These are phyloP conservation scores for Rhingia rostrata DNA, from an alignment of 2,888 invertebrate species.

Conservation along the genomic window DNA sequence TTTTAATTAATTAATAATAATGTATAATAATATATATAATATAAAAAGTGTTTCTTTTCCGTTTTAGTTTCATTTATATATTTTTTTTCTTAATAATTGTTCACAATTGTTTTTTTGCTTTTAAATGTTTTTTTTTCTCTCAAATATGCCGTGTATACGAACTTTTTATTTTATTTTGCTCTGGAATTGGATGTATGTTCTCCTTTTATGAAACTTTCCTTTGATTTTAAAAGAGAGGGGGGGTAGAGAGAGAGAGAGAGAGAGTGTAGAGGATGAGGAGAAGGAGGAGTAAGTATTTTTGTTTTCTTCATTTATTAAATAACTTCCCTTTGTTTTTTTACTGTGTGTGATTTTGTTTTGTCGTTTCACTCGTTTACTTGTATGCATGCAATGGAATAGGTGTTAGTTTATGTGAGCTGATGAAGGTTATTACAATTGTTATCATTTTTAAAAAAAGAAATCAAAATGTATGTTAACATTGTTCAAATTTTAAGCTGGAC, in stretches of 20 bases:
- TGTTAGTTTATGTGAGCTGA: slow-evolving; percentile 35
- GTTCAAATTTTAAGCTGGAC: not conserved
- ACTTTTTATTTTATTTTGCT: slow-evolving; percentile 28
- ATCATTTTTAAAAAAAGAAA: not conserved
- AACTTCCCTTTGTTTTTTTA: slow-evolving; percentile 35
- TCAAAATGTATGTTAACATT: not conserved
- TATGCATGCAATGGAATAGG: slow-evolving; percentile 55
- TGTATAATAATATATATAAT: slow-evolving; percentile 73
- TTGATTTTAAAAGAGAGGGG: not conserved
- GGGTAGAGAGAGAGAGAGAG: not conserved
- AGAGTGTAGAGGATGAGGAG: not conserved
- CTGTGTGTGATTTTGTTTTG: slow-evolving; percentile 36
- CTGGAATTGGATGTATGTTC: slow-evolving; percentile 39
- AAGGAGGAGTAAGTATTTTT: slow-evolving; percentile 37
- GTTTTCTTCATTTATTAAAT: slow-evolving; percentile 24
- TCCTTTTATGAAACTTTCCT: slow-evolving; percentile 4
- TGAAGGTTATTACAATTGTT: slow-evolving; percentile 20
- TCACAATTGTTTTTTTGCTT: slow-evolving; percentile 43
- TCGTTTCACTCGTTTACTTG: slow-evolving; percentile 15
- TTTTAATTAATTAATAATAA: slow-evolving; percentile 71
- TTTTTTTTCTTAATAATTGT: slow-evolving; percentile 64
- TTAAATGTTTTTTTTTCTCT: slow-evolving; percentile 28
- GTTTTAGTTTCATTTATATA: slow-evolving; percentile 57
- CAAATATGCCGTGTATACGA: not conserved
- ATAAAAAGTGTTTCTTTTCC: slow-evolving; percentile 75